Conservation (phyloP, 2,113 vertebrate genomes). For the Pelmatolapia mariae region DNA sequence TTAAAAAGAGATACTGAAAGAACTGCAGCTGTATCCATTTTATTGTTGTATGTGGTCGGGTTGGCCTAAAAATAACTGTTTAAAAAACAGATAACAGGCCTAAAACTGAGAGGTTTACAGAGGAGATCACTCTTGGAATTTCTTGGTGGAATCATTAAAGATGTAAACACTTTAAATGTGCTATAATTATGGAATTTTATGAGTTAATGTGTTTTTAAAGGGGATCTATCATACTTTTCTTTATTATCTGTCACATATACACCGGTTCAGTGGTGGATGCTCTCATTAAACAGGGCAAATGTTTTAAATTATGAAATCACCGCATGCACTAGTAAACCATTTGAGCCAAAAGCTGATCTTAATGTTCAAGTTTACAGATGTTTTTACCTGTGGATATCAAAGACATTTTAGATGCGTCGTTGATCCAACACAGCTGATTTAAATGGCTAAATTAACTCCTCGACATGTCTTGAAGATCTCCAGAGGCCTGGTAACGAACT, state of each 20-base stretch:
- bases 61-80: background rate
- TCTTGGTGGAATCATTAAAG: background rate
- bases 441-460: background rate
- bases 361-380: background rate
- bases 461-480: background rate
- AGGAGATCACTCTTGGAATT: background rate
- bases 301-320: background rate
- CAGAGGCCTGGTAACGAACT: background rate
- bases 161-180: background rate
- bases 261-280: background rate
- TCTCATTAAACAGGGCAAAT: background rate
- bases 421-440: background rate
- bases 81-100: background rate
- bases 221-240: background rate
- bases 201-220: background rate
- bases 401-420: background rate
- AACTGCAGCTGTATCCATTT: background rate
- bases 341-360: background rate
- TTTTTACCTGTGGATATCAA: background rate
- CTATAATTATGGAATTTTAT: background rate
- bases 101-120: background rate
- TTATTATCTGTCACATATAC: background rate
- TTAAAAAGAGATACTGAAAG: background rate
- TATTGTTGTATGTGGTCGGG: background rate
- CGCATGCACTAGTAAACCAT: rapidly evolving